Percentiles rank a stretch among this genome's conserved stretches.
phyloP scores from a whole-genome alignment of 2,888 invertebrate genomes.

The Apoderus coryli region DNA sequence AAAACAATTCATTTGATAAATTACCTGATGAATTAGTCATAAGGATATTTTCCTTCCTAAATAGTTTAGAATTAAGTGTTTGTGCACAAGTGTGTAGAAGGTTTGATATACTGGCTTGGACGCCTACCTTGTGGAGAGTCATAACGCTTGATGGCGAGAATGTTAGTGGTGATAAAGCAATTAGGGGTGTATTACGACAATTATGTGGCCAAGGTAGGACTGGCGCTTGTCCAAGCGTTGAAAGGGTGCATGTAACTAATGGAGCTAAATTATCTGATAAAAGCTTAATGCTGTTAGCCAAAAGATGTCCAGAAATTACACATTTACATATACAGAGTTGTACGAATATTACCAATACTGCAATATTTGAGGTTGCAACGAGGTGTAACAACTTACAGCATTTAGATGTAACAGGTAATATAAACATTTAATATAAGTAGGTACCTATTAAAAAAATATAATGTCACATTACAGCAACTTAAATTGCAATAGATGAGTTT shows the following conservation, averaged over 20 bases:
- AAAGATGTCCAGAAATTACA: constrained; percentile 68
- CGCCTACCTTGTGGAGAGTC: constrained; percentile 57
- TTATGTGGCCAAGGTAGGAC: constrained; percentile 51
- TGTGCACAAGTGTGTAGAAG: constrained; percentile 62
- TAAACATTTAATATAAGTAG: constrained; percentile 17
- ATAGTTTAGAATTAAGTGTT: constrained; percentile 55
- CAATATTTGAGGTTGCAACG: constrained; percentile 63
- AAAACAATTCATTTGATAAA: constrained; percentile 40
- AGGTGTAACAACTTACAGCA: constrained; percentile 70
- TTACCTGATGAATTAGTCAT: constrained; percentile 53
- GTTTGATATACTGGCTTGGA: constrained; percentile 66
- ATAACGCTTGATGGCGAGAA: constrained; percentile 46
- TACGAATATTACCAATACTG: constrained; percentile 57
- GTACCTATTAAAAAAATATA: too few relatives aligned
- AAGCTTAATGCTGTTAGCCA: constrained; percentile 59
- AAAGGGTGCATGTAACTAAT: constrained; percentile 49
- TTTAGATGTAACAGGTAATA: constrained; percentile 71
- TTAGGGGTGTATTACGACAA: constrained; percentile 46
- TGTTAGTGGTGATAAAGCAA: constrained; percentile 49
- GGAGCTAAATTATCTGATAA: constrained; percentile 62
- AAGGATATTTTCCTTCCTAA: constrained; percentile 54
- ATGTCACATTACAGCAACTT: too few relatives aligned
- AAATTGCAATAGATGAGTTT: too few relatives aligned
- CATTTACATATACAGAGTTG: constrained; percentile 68
- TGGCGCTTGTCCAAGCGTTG: constrained; percentile 51